Conservation (phyloP, 2,113 vertebrate species). For the Urocynchramus pylzowi region DNA sequence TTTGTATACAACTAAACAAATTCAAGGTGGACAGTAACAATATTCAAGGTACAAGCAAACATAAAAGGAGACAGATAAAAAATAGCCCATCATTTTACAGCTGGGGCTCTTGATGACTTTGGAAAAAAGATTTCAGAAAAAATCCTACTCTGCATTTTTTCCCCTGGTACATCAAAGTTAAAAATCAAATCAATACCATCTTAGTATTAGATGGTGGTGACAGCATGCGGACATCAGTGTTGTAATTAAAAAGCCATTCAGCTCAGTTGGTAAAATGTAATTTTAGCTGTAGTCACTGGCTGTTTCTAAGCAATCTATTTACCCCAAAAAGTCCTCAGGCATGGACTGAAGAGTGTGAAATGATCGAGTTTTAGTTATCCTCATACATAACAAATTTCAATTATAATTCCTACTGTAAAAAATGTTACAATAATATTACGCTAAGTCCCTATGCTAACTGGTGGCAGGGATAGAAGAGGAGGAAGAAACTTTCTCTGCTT, state of each 20-base stretch:
- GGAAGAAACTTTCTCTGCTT: constrained; percentile 47
- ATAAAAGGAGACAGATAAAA: background rate
- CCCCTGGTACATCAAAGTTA: constrained; percentile 70
- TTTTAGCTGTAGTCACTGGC: constrained; percentile 77
- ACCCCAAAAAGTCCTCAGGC: constrained; percentile 77
- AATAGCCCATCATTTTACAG: constrained; percentile 13
- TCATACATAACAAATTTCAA: constrained; percentile 79
- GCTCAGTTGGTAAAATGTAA: constrained; percentile 78
- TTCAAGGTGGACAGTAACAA: background rate
- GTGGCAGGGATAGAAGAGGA: background rate
- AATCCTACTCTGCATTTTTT: constrained; percentile 58
- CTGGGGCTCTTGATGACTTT: constrained; percentile 42
- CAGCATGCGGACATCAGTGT: constrained; percentile 73
- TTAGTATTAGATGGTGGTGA: constrained; percentile 73
- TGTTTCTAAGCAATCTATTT: constrained; percentile 81
- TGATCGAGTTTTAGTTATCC: constrained; percentile 79
- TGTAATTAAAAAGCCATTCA: constrained; percentile 83
- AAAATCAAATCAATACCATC: constrained; percentile 77
- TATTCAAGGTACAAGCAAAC: background rate
- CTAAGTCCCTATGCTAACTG: constrained; percentile 54
- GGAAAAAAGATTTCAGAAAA: constrained; percentile 59
- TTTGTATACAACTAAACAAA: background rate
- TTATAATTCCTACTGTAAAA: constrained; percentile 75
- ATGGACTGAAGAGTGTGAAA: constrained; percentile 72
- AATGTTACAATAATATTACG: constrained; percentile 71